A percentile compares a stretch with the other conserved stretches of the same genome.
Evolutionary conservation across 1,140 invertebrate species (phyloP).

Genomic region (Aphaenogaster rudis): DNA sequence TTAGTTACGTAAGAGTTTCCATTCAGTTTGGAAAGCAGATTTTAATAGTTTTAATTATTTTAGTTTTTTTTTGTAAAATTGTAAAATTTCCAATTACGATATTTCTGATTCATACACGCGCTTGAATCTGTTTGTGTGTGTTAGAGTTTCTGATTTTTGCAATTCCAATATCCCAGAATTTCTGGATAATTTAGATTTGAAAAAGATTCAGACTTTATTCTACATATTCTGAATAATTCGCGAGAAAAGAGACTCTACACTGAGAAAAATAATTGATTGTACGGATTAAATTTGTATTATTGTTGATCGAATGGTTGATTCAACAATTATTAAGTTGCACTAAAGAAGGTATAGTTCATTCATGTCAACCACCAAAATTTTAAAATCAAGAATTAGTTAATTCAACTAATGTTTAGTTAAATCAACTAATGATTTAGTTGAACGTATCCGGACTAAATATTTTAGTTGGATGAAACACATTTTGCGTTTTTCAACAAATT

Average conservation of each 20-base stretch:
- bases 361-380: no score
- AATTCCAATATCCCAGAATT: neutral
- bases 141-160: slow-evolving; percentile 7
- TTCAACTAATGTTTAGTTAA: no score
- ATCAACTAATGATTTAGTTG: no score
- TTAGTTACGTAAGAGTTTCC: neutral
- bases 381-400: no score
- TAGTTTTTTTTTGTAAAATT: neutral
- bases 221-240: neutral
- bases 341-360: no score
- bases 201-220: neutral
- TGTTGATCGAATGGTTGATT: no score
- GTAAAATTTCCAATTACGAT: neutral
- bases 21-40: neutral
- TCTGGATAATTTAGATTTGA: neutral
- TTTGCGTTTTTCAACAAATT: no score
- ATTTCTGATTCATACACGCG: neutral
- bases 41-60: neutral
- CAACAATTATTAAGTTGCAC: no score
- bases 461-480: no score
- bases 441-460: no score
- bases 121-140: neutral
- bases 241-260: neutral
- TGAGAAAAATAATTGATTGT: no score
- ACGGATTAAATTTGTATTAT: no score